Conservation (phyloP, 92 coral and sea anemone genomes). For the Epizoanthus rinbou region DNA sequence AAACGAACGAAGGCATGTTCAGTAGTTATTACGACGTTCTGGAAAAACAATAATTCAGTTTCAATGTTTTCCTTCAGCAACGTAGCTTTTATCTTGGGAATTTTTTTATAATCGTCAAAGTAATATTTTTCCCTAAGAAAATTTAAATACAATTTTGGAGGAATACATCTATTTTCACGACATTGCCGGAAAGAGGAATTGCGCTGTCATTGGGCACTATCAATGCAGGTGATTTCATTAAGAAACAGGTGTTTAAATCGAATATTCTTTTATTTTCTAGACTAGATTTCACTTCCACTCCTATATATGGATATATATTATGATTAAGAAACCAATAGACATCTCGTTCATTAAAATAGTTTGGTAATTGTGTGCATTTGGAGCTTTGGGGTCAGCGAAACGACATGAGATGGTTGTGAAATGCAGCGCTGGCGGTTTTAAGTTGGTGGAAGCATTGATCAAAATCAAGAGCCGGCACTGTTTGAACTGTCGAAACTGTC, state of each 20-base stretch:
- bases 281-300: constrained; percentile 6
- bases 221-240: constrained; percentile 10
- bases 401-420: constrained; percentile 1
- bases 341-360: neutral
- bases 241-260: constrained; percentile 20
- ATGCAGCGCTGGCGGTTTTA: constrained; percentile 18
- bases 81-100: neutral
- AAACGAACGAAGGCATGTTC: too few species aligned
- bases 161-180: neutral
- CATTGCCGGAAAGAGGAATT: neutral
- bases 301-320: constrained; percentile 18
- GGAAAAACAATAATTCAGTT: neutral
- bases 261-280: constrained; percentile 6
- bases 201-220: constrained; percentile 17
- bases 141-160: neutral
- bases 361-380: constrained; percentile 8
- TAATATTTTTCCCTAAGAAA: neutral
- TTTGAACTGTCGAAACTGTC: neutral
- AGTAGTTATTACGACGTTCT: neutral
- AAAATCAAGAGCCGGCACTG: neutral
- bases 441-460: neutral
- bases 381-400: constrained; percentile 5
- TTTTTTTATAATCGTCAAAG: neutral
- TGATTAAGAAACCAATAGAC: constrained; percentile 18
- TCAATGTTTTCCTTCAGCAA: neutral